Evolutionary conservation across 2,888 invertebrate genomes (phyloP).

Genomic region (Embidobia sp.): DNA sequence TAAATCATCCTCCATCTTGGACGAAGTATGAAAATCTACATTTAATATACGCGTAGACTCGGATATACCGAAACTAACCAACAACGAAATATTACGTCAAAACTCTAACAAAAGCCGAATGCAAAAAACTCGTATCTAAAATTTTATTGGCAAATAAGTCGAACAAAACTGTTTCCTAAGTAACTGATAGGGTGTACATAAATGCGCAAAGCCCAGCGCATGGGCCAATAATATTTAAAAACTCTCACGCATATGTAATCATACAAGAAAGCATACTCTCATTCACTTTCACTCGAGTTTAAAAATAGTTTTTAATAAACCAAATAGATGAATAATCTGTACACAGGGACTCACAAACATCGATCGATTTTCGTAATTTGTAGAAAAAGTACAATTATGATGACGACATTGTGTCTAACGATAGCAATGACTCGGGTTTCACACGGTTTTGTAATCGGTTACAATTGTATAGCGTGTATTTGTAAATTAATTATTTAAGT

Average conservation of each 20-base stretch:
- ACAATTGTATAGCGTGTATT: constrained; percentile 39
- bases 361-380: constrained; percentile 62
- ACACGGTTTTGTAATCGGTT: constrained; percentile 46
- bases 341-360: constrained; percentile 61
- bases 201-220: constrained; percentile 26
- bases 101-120: constrained; percentile 35
- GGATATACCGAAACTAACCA: constrained; percentile 42
- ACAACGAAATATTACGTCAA: constrained; percentile 9
- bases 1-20: constrained; percentile 40
- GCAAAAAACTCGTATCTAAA: constrained; percentile 63
- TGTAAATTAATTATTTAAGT: constrained; percentile 52
- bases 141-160: constrained; percentile 71
- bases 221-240: constrained; percentile 25
- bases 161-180: constrained; percentile 75
- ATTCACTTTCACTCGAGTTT: constrained; percentile 50
- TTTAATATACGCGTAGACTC: constrained; percentile 61
- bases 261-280: constrained; percentile 44
- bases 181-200: constrained; percentile 68
- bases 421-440: constrained; percentile 47
- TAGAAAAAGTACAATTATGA: constrained; percentile 57
- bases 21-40: constrained; percentile 73
- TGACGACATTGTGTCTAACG: constrained; percentile 49
- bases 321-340: constrained; percentile 44
- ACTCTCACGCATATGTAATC: constrained; percentile 13
- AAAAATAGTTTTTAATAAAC: constrained; percentile 58